Evolutionary conservation across 2,888 invertebrate genomes (phyloP), one percentile per base, ranked within the genome.

Genomic region (Altica lythri): DNA sequence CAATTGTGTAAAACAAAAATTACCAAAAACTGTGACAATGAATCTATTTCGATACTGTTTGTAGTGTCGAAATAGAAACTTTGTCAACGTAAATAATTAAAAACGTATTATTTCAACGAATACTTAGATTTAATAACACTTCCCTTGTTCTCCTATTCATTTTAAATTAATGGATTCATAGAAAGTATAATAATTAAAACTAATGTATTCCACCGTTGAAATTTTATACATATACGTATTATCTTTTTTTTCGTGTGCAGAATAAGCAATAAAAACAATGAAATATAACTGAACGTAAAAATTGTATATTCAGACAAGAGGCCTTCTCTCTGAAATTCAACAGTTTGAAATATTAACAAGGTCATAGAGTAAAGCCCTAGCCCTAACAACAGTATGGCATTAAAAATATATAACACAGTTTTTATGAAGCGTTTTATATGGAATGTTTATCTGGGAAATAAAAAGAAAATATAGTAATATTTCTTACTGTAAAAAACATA

Each of bases 121-220:
- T n/a, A n/a, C n/a, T n/a, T n/a, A n/a, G n/a, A n/a, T n/a, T n/a
- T n/a, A n/a, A n/a, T n/a, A n/a, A n/a, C n/a, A n/a, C n/a, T n/a
- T n/a, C 10, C 4, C 10, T 12, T 12, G 8, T 1, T 12, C 16
- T 9, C 34, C 9, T n/a, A n/a, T n/a, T n/a, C n/a, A n/a, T n/a
- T 3, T 34, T 14, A 16, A 34, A 42, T 32, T 40, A 40, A 49
- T 17, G 30, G 10, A 22, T n/a, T 10, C 29, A 10, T 29, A 22
- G 32, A 49, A 48, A 49, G 18, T 49, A 40, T 30, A 49, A 49
- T 49, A 49, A 40, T 40, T 49, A 49, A 49, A 49, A 40, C 30
- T 40, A 42, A 49, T 49, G 22, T 35, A 40, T 14, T 16, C 14
- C 22, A 16, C 22, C 1, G 22, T 17, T 5, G 40, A 9, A 30